Percentiles rank a stretch among this genome's conserved stretches.
phyloP scores from a whole-genome alignment of 2,797 vertebrate genomes.

The Kryptolebias ocellatus region DNA sequence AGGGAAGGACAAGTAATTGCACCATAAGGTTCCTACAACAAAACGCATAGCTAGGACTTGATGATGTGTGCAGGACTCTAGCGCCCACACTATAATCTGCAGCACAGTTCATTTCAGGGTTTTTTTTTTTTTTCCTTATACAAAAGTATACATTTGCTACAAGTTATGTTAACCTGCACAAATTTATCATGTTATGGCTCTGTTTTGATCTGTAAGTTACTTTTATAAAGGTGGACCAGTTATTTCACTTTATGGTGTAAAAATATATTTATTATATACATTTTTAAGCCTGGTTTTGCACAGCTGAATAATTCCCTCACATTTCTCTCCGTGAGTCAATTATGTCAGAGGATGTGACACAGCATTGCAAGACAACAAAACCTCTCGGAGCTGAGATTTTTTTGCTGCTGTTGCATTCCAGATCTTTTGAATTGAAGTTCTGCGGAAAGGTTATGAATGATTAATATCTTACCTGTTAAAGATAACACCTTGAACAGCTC shows the following conservation, averaged over 20 bases:
- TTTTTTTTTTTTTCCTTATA: constrained; percentile 18
- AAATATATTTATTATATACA: background rate
- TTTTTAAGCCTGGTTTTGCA: constrained; percentile 12
- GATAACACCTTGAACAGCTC: too few relatives aligned
- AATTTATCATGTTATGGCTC: background rate
- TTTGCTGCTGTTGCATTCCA: too few relatives aligned
- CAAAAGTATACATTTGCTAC: constrained; percentile 35
- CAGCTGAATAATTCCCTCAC: constrained; percentile 14
- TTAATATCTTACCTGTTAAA: too few relatives aligned
- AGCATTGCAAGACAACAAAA: constrained; percentile 13
- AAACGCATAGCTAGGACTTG: constrained; percentile 64
- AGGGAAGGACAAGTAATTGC: constrained; percentile 74
- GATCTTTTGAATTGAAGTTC: too few relatives aligned
- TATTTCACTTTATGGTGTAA: background rate
- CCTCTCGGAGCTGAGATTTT: too few relatives aligned
- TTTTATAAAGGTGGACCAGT: background rate
- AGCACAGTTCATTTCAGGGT: constrained; percentile 12
- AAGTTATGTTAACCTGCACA: constrained; percentile 24
- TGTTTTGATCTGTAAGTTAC: constrained; percentile 3
- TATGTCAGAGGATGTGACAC: constrained; percentile 22
- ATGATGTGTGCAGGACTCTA: constrained; percentile 64
- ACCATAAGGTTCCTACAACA: constrained; percentile 73
- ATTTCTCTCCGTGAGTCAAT: constrained; percentile 20
- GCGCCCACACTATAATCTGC: constrained; percentile 69
- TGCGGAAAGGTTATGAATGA: too few relatives aligned